These are phyloP conservation scores for Cydia pomonella DNA, from an alignment of 1,140 invertebrate genomes.

Conservation along the genomic window DNA sequence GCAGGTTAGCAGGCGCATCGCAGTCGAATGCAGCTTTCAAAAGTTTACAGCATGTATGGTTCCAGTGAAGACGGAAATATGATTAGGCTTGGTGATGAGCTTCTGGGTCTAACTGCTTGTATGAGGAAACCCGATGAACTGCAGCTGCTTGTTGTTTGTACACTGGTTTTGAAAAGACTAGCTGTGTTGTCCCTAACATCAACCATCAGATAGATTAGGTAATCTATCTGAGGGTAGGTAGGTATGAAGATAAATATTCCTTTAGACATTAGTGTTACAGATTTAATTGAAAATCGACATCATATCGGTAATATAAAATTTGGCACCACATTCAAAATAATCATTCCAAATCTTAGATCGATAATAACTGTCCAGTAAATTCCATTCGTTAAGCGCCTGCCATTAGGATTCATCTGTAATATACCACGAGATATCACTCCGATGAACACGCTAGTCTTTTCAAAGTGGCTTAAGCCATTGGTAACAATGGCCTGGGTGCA, in stretches of 20 bases:
- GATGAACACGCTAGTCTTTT: slow-evolving; percentile 46
- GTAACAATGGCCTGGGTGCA: slow-evolving; percentile 69
- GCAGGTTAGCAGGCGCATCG: slow-evolving; percentile 4
- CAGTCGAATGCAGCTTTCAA: slow-evolving; percentile 44
- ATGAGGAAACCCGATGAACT: slow-evolving; percentile 45
- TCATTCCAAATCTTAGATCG: too few relatives aligned
- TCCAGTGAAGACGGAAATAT: slow-evolving; percentile 23
- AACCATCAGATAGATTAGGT: not conserved
- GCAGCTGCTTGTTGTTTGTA: slow-evolving; percentile 50
- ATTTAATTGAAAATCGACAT: not conserved
- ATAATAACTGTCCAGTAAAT: too few relatives aligned
- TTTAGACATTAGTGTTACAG: not conserved
- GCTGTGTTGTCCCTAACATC: slow-evolving; percentile 39
- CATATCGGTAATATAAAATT: too few relatives aligned
- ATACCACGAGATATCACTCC: not conserved
- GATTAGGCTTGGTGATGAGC: slow-evolving; percentile 52
- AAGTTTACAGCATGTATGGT: slow-evolving; percentile 39
- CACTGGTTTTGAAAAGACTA: slow-evolving; percentile 48
- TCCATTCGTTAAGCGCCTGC: too few relatives aligned
- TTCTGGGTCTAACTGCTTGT: slow-evolving; percentile 59
- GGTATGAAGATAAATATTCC: not conserved
- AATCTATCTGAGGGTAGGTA: too few relatives aligned
- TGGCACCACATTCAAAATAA: too few relatives aligned
- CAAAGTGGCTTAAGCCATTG: slow-evolving; percentile 45
- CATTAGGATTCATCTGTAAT: not conserved